Evolutionary conservation across 2,113 vertebrate genomes (phyloP).

Genomic region (Aphyosemion australe): DNA sequence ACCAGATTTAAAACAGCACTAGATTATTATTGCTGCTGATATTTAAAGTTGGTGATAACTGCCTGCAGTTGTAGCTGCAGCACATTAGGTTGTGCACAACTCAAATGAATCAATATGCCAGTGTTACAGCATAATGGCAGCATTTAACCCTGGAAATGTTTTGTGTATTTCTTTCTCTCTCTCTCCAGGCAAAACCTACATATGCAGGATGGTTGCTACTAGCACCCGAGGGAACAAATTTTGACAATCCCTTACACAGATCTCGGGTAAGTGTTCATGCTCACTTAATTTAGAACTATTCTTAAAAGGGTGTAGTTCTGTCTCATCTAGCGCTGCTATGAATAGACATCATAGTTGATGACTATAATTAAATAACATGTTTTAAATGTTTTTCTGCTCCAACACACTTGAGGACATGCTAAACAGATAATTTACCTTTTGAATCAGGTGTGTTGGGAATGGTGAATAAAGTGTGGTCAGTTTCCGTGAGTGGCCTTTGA

Average conservation of each 20-base stretch:
- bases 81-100: slow-evolving; percentile 9
- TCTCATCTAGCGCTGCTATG: neutral
- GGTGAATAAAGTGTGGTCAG: no score
- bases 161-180: slow-evolving; percentile 3
- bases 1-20: slow-evolving; percentile 3
- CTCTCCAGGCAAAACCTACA: slow-evolving; percentile 78
- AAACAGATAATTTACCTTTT: no score
- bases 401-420: no score
- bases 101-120: neutral
- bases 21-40: neutral
- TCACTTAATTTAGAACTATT: neutral
- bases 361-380: no score
- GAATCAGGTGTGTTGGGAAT: no score
- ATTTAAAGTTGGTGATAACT: neutral
- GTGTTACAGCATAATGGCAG: slow-evolving; percentile 11
- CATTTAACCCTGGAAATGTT: slow-evolving; percentile 33
- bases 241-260: slow-evolving; percentile 83
- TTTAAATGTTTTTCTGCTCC: no score
- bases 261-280: slow-evolving; percentile 74
- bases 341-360: no score
- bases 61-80: neutral
- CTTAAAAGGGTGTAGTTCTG: neutral
- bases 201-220: slow-evolving; percentile 85
- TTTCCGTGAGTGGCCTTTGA: no score
- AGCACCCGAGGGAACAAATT: slow-evolving; percentile 84